Percentiles rank a stretch among this genome's conserved stretches.
These are phyloP conservation scores for Blennius ocellaris DNA, from an alignment of 2,113 vertebrate genomes.

Conservation along the genomic window DNA sequence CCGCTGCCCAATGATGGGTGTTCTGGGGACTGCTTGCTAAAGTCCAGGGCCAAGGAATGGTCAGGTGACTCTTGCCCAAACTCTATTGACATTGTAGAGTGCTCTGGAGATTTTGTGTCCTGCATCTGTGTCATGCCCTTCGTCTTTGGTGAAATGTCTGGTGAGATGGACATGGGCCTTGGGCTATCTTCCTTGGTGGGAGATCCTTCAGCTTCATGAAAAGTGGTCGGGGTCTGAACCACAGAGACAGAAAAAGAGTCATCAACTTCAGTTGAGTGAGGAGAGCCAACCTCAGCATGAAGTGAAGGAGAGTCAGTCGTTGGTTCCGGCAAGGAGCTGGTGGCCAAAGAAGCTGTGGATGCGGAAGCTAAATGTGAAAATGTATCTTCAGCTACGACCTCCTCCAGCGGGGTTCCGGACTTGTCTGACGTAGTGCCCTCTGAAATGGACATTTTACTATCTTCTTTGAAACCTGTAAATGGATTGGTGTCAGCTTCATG, in stretches of 20 bases:
- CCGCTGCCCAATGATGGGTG: slow-evolving; percentile 80
- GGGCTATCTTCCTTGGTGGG: slow-evolving; percentile 94
- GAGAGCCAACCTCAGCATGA: slow-evolving; percentile 95
- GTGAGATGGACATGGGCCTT: slow-evolving; percentile 97
- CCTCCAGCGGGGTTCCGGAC: slow-evolving; percentile 93
- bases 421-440: slow-evolving; percentile 97
- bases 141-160: slow-evolving; percentile 92
- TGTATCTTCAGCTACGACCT: slow-evolving; percentile 94
- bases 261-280: slow-evolving; percentile 96
- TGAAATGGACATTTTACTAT: slow-evolving; percentile 98
- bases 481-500: slow-evolving; percentile 84
- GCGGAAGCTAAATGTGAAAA: slow-evolving; percentile 96
- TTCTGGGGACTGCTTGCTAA: slow-evolving; percentile 95
- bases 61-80: slow-evolving; percentile 93
- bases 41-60: slow-evolving; percentile 93
- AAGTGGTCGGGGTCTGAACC: slow-evolving; percentile 93
- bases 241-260: slow-evolving; percentile 97
- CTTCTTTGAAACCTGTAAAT: slow-evolving; percentile 90
- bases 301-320: slow-evolving; percentile 95
- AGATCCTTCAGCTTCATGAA: slow-evolving; percentile 95
- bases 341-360: slow-evolving; percentile 95
- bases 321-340: slow-evolving; percentile 95
- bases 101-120: slow-evolving; percentile 90
- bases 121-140: slow-evolving; percentile 86
- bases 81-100: slow-evolving; percentile 91